Conservation (phyloP, 2,888 invertebrate species). For the Callinectes sapidus region DNA sequence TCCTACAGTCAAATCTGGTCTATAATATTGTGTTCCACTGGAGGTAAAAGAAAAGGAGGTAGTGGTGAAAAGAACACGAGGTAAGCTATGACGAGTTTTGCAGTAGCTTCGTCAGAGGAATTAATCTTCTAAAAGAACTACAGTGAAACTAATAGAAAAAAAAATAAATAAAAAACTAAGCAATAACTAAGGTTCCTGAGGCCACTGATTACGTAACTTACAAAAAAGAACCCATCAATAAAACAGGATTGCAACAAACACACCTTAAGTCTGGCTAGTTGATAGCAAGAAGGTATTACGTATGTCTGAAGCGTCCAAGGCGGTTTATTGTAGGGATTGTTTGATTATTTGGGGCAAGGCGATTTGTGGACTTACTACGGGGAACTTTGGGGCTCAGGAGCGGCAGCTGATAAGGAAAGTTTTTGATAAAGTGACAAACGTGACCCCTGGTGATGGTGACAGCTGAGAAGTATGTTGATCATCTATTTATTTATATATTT, state of each 20-base stretch:
- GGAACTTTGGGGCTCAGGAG: not conserved
- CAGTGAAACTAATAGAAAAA: not conserved
- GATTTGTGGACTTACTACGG: not conserved
- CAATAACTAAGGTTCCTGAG: not conserved
- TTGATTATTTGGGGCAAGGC: too few relatives aligned
- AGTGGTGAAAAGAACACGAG: too few relatives aligned
- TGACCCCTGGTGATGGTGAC: not conserved
- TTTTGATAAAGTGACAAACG: not conserved
- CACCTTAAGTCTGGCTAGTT: not conserved
- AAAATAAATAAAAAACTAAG: not conserved
- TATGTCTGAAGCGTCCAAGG: not conserved
- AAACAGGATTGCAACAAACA: not conserved
- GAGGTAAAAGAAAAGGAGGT: too few relatives aligned
- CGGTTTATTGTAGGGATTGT: constrained; percentile 8
- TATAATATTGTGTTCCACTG: too few relatives aligned
- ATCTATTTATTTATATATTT: not conserved
- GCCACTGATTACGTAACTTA: not conserved
- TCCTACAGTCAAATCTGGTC: too few relatives aligned
- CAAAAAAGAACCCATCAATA: not conserved
- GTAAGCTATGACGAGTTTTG: too few relatives aligned
- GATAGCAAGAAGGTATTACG: not conserved
- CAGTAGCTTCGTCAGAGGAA: too few relatives aligned
- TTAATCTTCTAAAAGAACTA: too few relatives aligned
- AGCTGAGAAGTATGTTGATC: not conserved
- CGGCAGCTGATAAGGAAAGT: not conserved